Base-by-base conservation (phyloP, 2,113 vertebrate genomes). In the Xiphophorus couchianus region DNA sequence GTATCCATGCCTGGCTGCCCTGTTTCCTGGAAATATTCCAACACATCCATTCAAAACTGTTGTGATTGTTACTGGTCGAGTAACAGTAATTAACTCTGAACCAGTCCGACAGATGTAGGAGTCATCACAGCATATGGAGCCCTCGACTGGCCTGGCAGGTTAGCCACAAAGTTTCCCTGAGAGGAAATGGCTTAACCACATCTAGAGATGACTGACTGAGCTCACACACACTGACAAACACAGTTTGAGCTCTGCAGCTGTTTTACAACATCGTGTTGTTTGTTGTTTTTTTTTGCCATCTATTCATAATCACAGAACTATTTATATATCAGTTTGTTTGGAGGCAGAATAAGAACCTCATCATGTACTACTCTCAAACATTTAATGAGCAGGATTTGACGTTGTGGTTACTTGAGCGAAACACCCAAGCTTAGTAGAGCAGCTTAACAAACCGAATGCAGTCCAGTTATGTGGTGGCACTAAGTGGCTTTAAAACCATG, bases 161-260 rank as follows among this genome's bases (percentile, higher is more conserved):
- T 88, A 68, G 69, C 88, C 89, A 78, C 88, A 89, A 78, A 74
- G 71, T 83, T 85, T 86, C 78, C 71, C 76, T 85, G 74, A 62
- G 63, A 89, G 85, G 84, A 85, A 90, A 88, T 80, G 77, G 84
- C 64, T 73, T 74, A 89, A 91, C 84, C 92, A 89, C 86, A 89
- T 90, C 87, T 87, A 82, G 72, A 82, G 72, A 76, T 51, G 72
- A 82, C 81, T 58, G 78, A 44, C 39, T 80, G 66, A 31, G 62
- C 79, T 77, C 76, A 62, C 64, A 65, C 63, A 89, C 64, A 61
- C 42, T n/a, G 75, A 78, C 78, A 71, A 74, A 44, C 77, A 73
- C 78, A 73, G 37, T 65, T 78, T 60, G 25, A 73, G 48, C 37
- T 73, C 66, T 76, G 71, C 60, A 69, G 61, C 71, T 86, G 29